These are phyloP conservation scores for Notarius lentiginosus DNA, from an alignment of 2,113 vertebrate species.

Conservation along the genomic window DNA sequence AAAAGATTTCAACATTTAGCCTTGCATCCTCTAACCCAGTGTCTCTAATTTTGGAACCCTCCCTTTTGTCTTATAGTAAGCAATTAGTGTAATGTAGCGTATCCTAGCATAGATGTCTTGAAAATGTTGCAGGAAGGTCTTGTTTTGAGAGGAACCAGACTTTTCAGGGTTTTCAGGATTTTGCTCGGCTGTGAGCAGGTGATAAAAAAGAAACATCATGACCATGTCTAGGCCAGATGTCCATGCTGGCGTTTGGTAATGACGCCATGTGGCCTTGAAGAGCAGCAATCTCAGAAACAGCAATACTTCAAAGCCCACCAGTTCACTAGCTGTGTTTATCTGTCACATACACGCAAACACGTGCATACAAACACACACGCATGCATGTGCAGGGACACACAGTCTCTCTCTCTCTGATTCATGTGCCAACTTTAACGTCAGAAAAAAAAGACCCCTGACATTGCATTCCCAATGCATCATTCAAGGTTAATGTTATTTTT, in stretches of 20 bases:
- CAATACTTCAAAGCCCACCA: conserved; percentile 39
- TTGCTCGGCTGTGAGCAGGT: conserved; percentile 56
- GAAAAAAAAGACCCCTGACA: not conserved
- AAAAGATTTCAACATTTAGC: conserved; percentile 46
- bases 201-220: conserved; percentile 60
- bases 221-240: conserved; percentile 60
- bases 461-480: too few species aligned
- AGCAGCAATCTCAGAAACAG: conserved; percentile 42
- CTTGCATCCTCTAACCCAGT: conserved; percentile 47
- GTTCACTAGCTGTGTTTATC: conserved; percentile 38
- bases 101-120: conserved; percentile 53
- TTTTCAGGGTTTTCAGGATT: conserved; percentile 46
- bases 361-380: conserved; percentile 25
- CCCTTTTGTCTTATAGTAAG: conserved; percentile 39
- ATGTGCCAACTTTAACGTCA: not conserved
- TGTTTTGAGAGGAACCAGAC: conserved; percentile 62
- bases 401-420: not conserved
- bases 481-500: not conserved
- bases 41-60: conserved; percentile 51
- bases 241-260: conserved; percentile 53
- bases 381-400: conserved; percentile 43
- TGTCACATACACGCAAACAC: conserved; percentile 46
- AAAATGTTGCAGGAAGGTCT: conserved; percentile 5
- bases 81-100: conserved; percentile 57
- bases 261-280: conserved; percentile 55